These are phyloP conservation scores for Isoperla grammatica DNA, from an alignment of 2,888 invertebrate genomes.

Conservation along the genomic window DNA sequence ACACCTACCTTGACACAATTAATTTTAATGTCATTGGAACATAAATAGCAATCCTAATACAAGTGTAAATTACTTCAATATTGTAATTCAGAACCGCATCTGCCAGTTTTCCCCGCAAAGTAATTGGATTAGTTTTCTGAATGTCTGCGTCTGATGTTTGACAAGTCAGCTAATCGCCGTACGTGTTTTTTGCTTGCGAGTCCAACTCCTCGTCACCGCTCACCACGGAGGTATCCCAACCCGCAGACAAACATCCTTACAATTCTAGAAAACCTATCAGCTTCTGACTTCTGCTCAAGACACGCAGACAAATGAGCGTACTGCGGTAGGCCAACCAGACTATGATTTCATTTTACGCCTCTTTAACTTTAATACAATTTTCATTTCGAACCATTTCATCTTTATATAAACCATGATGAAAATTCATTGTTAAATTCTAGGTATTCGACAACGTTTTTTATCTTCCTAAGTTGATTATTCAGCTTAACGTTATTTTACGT, in stretches of 20 bases:
- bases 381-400: conserved; percentile 19
- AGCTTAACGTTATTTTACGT: conserved; percentile 4
- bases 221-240: too few species aligned
- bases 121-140: neutral
- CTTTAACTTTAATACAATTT: conserved; percentile 15
- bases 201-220: too few species aligned
- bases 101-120: neutral
- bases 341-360: conserved; percentile 25
- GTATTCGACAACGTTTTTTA: conserved; percentile 16
- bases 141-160: neutral
- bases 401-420: conserved; percentile 17
- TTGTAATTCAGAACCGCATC: neutral
- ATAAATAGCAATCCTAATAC: too few species aligned
- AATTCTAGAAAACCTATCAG: conserved; percentile 7
- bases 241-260: too few species aligned
- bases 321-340: conserved; percentile 24
- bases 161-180: neutral
- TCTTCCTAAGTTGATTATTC: neutral
- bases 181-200: neutral
- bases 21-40: too few species aligned
- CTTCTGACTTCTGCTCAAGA: conserved; percentile 11
- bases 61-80: too few species aligned
- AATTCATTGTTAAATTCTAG: conserved; percentile 21
- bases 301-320: conserved; percentile 15
- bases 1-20: too few species aligned